Base-by-base conservation (phyloP, 2,113 vertebrate genomes). In the Hydrolagus affinis region DNA sequence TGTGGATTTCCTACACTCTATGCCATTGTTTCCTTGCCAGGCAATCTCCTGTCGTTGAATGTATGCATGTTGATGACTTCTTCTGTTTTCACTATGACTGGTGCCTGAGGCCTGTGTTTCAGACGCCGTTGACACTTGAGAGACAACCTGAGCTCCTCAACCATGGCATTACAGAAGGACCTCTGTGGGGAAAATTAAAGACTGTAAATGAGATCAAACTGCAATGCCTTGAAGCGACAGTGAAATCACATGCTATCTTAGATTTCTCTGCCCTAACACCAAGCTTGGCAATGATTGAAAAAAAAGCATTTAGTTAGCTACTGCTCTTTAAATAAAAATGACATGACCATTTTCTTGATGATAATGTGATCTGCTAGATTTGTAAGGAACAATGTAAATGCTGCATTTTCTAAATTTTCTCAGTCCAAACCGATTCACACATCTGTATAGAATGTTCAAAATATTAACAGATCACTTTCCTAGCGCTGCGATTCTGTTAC, bases 1-100 rank as follows among this genome's bases (percentile, higher is more conserved):
- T 95, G 89, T 91, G 89, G 87, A 90, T 92, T 90, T 91, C 89
- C 70, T 77, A 69, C 59, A 89, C 90, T 94, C 94, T 92, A 99
- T 88, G 97, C 96, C 96, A 98, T 99, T 92, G 97, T 98, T 95
- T 98, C 97, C 95, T 99, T 99, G 92, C 97, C 97, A 86, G 97
- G 97, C 94, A 99, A 95, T 94, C 97, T 95, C 93, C 97, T 96
- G 94, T 99, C 97, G 88, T 98, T 98, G 93, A 98, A 98, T 0
- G 97, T 98, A 94, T 99, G 97, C 97, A 98, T 98, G 96, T 98
- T 99, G 95, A 99, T 98, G 88, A 98, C 96, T 92, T 98, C 97
- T 92, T 98, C 97, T 85, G 97, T 98, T 93, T 98, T 98, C 92
- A 97, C 96, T 93, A 98, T 96, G 89, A 96, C 96, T 0, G 96